Conservation (phyloP, 2,113 vertebrate species). For the Ochotona princeps region DNA sequence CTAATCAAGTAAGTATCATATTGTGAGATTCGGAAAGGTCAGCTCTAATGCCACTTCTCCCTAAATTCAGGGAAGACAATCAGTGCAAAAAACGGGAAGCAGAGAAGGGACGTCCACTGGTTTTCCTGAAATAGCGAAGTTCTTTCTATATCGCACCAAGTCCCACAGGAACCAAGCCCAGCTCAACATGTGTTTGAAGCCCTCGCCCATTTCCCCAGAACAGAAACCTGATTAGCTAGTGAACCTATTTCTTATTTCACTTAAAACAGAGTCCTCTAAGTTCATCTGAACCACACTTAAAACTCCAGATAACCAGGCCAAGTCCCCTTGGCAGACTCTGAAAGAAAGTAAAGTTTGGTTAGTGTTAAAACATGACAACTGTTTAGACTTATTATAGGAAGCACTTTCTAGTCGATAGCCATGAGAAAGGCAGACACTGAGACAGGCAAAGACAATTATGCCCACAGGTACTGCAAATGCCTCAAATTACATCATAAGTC, state of each 20-base stretch:
- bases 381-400: conserved; percentile 37
- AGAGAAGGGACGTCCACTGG: conserved; percentile 66
- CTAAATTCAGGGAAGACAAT: conserved; percentile 67
- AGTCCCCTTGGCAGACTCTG: conserved; percentile 17
- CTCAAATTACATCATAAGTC: conserved; percentile 57
- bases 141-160: conserved; percentile 44
- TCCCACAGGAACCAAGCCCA: conserved; percentile 57
- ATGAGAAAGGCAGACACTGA: conserved; percentile 23
- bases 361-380: background rate
- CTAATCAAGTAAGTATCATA: background rate
- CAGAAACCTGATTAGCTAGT: conserved; percentile 52
- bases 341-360: conserved; percentile 50
- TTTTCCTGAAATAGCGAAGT: conserved; percentile 63
- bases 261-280: conserved; percentile 28
- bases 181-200: conserved; percentile 46
- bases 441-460: conserved; percentile 46
- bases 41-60: conserved; percentile 44
- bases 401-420: background rate
- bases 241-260: conserved; percentile 48
- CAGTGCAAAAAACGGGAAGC: conserved; percentile 69
- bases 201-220: conserved; percentile 59
- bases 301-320: background rate
- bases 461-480: conserved; percentile 66
- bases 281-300: background rate
- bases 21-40: conserved; percentile 33